Conservation (phyloP, 2,113 vertebrate species). For the Neogobius melanostomus region DNA sequence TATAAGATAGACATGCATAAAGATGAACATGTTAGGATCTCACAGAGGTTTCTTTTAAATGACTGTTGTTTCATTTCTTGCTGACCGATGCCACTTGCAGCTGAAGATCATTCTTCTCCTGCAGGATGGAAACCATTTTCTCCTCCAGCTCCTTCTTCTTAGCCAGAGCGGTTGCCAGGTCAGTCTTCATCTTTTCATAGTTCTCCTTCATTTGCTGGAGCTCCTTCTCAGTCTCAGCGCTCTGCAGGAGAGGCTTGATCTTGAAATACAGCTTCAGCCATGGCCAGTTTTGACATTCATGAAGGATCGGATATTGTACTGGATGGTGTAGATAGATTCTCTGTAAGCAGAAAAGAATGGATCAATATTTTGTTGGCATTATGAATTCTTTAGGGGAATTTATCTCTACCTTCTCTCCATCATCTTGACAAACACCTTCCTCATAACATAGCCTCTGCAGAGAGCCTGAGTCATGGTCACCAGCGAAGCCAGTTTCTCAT, state of each 20-base stretch:
- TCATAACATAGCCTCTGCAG: constrained; percentile 69
- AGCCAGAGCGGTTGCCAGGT: constrained; percentile 77
- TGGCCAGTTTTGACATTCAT: too few species aligned
- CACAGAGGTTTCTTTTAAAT: too few species aligned
- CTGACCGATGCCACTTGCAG: constrained; percentile 72
- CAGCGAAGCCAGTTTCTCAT: constrained; percentile 84
- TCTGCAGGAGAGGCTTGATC: too few species aligned
- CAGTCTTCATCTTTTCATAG: constrained; percentile 84
- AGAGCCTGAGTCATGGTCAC: constrained; percentile 78
- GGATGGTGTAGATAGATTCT: constrained; percentile 83
- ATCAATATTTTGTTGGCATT: background rate
- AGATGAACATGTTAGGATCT: too few species aligned
- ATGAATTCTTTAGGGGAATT: background rate
- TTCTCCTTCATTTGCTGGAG: constrained; percentile 76
- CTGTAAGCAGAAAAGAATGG: constrained; percentile 29
- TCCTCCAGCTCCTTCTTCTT: constrained; percentile 65
- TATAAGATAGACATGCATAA: background rate
- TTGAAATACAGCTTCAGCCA: too few species aligned
- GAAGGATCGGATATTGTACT: constrained; percentile 75
- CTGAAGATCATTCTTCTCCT: constrained; percentile 78
- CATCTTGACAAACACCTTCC: constrained; percentile 74
- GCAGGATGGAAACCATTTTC: constrained; percentile 64
- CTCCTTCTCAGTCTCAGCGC: constrained; percentile 69
- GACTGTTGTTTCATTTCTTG: background rate
- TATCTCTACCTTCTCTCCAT: constrained; percentile 63